Percentiles rank a stretch among this genome's conserved stretches.
These are phyloP conservation scores for Cochlearius cochlearius DNA, from an alignment of 2,113 vertebrate species.

Conservation along the genomic window DNA sequence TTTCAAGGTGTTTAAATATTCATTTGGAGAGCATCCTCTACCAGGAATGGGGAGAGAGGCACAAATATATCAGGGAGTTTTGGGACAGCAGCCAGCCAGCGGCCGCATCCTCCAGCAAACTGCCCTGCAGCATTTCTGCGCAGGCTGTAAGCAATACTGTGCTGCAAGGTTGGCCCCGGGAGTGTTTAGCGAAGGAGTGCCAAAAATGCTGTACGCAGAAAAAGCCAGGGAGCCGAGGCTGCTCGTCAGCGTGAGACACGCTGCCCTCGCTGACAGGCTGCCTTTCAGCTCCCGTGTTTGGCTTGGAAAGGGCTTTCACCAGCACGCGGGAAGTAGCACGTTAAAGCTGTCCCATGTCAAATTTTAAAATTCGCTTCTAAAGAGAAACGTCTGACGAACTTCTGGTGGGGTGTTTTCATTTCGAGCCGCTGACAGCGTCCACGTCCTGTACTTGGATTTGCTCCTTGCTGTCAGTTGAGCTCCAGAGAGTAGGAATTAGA, in stretches of 20 bases:
- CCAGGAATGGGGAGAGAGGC: not conserved
- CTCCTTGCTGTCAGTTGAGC: not conserved
- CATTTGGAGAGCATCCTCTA: not conserved
- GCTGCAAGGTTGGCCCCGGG: not conserved
- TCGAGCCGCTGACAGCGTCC: not conserved
- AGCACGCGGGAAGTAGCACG: accelerated
- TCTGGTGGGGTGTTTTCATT: not conserved
- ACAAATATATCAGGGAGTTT: not conserved
- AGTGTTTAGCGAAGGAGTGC: not conserved
- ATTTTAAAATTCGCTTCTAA: not conserved
- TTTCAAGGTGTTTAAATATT: not conserved
- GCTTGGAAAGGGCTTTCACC: not conserved
- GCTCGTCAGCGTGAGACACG: not conserved
- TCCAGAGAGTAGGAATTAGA: not conserved
- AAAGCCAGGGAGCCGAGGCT: not conserved
- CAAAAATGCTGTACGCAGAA: not conserved
- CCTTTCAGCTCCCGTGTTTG: not conserved
- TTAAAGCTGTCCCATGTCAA: not conserved
- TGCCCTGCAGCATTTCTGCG: not conserved
- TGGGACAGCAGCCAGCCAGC: not conserved
- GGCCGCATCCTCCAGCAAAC: not conserved
- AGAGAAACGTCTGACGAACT: not conserved
- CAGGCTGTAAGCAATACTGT: not conserved
- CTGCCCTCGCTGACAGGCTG: not conserved
- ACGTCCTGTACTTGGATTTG: not conserved